Evolutionary conservation across 2,888 invertebrate species (phyloP).

Genomic region (Brachyptera putata): DNA sequence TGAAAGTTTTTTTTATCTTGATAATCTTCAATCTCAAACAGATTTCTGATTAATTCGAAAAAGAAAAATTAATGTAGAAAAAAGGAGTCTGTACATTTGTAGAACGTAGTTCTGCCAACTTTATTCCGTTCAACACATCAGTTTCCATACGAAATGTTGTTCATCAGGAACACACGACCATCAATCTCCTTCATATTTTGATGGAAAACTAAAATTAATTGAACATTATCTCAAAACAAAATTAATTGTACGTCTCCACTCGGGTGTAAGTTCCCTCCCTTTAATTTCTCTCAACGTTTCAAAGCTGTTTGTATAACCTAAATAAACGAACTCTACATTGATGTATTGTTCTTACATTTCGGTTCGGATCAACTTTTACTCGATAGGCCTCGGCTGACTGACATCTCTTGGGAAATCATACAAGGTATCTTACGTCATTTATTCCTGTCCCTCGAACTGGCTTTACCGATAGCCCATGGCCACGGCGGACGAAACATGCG

Average conservation of each 20-base stretch:
- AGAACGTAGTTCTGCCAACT: not conserved
- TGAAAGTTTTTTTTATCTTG: no score
- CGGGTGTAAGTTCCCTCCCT: not conserved
- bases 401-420: slow-evolving; percentile 24
- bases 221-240: not conserved
- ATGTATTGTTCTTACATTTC: slow-evolving; percentile 3
- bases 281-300: not conserved
- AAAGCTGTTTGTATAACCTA: not conserved
- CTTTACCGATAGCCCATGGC: not conserved
- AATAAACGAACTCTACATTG: not conserved
- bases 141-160: slow-evolving; percentile 8
- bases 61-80: no score
- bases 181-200: slow-evolving; percentile 6
- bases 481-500: not conserved
- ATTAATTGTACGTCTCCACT: no score
- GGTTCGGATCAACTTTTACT: not conserved
- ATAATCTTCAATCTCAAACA: no score
- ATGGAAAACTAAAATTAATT: slow-evolving; percentile 8
- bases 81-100: no score
- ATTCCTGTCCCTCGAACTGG: slow-evolving; percentile 15
- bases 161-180: slow-evolving; percentile 8
- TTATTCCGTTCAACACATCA: slow-evolving; percentile 7
- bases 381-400: not conserved
- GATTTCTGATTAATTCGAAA: no score
- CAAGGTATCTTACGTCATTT: slow-evolving; percentile 26